phyloP scores from a whole-genome alignment of 1,140 invertebrate species.

The Notospermus geniculatus region DNA sequence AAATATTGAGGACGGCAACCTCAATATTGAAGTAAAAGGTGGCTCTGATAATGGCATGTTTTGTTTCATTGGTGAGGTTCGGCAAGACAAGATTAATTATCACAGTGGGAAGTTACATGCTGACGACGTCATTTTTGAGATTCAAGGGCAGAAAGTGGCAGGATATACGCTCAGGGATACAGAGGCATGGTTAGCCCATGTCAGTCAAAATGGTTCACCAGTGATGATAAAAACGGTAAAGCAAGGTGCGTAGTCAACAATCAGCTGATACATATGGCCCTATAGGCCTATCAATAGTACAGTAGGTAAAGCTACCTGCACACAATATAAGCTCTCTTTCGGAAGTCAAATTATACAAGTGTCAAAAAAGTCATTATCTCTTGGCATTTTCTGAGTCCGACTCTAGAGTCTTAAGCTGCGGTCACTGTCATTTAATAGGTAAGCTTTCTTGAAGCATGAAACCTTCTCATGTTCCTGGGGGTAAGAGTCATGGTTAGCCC shows the following conservation, averaged over 20 bases:
- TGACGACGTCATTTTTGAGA: conserved; percentile 63
- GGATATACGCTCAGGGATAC: conserved; percentile 66
- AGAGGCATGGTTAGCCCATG: conserved; percentile 62
- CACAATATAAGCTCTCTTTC: no score
- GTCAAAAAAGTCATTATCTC: no score
- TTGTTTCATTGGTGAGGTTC: conserved; percentile 57
- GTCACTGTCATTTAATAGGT: no score
- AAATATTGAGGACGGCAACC: conserved; percentile 43
- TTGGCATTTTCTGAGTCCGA: no score
- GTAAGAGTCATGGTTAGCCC: no score
- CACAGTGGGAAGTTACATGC: conserved; percentile 50
- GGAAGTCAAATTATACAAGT: no score
- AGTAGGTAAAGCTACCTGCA: no score
- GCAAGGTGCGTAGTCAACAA: conserved; percentile 55
- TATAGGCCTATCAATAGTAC: no score
- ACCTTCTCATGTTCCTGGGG: no score
- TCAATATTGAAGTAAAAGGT: conserved; percentile 54
- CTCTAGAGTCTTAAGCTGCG: no score
- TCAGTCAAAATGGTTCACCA: conserved; percentile 61
- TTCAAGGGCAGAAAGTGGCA: conserved; percentile 66
- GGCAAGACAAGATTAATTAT: conserved; percentile 56
- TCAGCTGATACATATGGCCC: no score
- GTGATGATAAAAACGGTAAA: conserved; percentile 62
- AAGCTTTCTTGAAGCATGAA: no score
- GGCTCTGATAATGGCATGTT: conserved; percentile 66